A percentile compares a stretch with the other conserved stretches of the same genome.
phyloP scores from a whole-genome alignment of 2,113 vertebrate species.

The Sardina pilchardus region DNA sequence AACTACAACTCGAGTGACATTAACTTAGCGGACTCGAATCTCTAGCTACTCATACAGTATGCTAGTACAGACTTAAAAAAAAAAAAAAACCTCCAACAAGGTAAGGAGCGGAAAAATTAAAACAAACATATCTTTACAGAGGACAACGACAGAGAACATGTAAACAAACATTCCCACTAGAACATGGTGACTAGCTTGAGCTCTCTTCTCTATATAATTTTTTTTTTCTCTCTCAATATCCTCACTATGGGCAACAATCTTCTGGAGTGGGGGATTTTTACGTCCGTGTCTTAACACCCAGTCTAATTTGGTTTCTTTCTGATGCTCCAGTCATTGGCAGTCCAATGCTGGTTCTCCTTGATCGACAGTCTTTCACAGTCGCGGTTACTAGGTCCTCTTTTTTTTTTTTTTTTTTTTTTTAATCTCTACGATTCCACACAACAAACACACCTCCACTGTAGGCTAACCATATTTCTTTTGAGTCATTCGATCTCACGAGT shows the following conservation, averaged over 20 bases:
- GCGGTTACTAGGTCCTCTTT: background rate
- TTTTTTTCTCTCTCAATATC: background rate
- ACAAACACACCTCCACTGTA: background rate
- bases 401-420: background rate
- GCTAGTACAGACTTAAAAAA: background rate
- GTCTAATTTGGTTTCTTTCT: background rate
- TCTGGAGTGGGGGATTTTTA: background rate
- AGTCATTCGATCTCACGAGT: background rate
- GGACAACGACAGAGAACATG: conserved; percentile 7
- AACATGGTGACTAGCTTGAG: background rate
- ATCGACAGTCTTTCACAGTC: background rate
- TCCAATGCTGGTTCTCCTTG: background rate
- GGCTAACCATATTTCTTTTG: background rate
- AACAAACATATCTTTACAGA: background rate
- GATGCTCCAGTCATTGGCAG: background rate
- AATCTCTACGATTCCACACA: background rate
- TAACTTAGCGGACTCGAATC: background rate
- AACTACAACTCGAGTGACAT: background rate
- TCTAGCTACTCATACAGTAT: background rate
- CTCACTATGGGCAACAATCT: background rate
- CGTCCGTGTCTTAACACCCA: background rate
- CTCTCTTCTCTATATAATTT: background rate
- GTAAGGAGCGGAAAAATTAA: background rate
- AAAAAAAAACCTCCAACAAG: background rate
- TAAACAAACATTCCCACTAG: conserved; percentile 16